Percentiles rank a stretch among this genome's conserved stretches.
phyloP scores from a whole-genome alignment of 2,888 invertebrate species.

The Phaonia tiefii region DNA sequence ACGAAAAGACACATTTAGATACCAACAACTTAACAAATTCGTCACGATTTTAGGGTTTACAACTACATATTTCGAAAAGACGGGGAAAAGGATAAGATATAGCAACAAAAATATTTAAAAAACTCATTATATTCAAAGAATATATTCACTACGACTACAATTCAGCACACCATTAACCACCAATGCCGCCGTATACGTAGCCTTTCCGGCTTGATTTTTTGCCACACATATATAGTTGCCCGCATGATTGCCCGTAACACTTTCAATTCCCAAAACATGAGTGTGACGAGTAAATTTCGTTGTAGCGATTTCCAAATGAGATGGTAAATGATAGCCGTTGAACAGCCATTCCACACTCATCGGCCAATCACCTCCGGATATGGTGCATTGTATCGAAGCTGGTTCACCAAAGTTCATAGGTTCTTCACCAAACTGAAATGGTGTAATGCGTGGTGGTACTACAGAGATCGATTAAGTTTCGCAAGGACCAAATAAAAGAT shows the following conservation, averaged over 20 bases:
- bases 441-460: constrained; percentile 85
- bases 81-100: constrained; percentile 4
- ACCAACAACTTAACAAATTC: too few relatives aligned
- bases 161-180: constrained; percentile 82
- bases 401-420: constrained; percentile 88
- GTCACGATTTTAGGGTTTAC: too few relatives aligned
- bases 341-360: constrained; percentile 83
- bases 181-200: constrained; percentile 82
- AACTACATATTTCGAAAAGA: too few relatives aligned
- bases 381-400: constrained; percentile 83
- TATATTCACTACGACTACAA: not conserved
- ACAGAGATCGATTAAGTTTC: constrained; percentile 23
- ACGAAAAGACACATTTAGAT: too few relatives aligned
- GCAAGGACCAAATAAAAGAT: constrained; percentile 20
- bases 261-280: constrained; percentile 81
- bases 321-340: constrained; percentile 83
- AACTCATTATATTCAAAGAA: constrained; percentile 4
- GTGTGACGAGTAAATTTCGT: constrained; percentile 77
- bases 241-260: constrained; percentile 83
- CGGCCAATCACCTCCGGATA: constrained; percentile 82
- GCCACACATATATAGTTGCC: constrained; percentile 84
- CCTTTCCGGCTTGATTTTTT: constrained; percentile 82
- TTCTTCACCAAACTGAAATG: constrained; percentile 88
- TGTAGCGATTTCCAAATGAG: constrained; percentile 80
- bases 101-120: too few relatives aligned